Evolutionary conservation across 2,113 vertebrate genomes (phyloP), one percentile per base, ranked within the genome.

Genomic region (Cyprinodon brontotheroides): DNA sequence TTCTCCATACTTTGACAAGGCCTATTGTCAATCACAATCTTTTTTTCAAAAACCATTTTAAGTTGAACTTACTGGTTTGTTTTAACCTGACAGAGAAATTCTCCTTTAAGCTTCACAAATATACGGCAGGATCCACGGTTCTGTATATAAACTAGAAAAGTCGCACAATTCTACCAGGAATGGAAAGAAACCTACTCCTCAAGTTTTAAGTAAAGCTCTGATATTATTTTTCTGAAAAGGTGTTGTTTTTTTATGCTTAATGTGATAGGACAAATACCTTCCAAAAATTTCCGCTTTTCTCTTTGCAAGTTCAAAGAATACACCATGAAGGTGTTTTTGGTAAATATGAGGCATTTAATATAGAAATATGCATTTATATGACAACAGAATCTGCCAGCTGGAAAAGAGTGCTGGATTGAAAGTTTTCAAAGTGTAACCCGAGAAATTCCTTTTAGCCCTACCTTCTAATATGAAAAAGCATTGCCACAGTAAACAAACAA

Each of bases 401-500:
- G 50, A 57, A 57, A 57, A 4, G 15, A 0, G 17, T 36, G 71
- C 22, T 14, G 4, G 17, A 22, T 20, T 20, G 4, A 10, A 39
- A 20, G 38, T 64, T 41, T 45, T 38, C 43, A 79, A 77, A 82
- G 70, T 37, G 39, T 29, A 43, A 22, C 69, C 74, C 37, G 13
- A 20, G 40, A 36, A 17, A 11, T 70, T 48, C 39, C 63, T 68
- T 72, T 43, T 50, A n/a, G 53, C 29, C 7, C 36, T 41, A 7
- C 2, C 65, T 63, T 11, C 65, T 64, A 40, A 78, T 75, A 66
- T 78, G 50, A 29, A 22, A 65, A 77, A 68, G 63, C 77, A 72
- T 39, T 60, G 57, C 62, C 41, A 85, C 47, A 83, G 72, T 68
- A 78, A 39, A 6, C 60, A 70, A 43, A 7, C 61, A 29, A n/a